phyloP scores from a whole-genome alignment of 2,113 vertebrate species.

The Acanthisitta chloris region DNA sequence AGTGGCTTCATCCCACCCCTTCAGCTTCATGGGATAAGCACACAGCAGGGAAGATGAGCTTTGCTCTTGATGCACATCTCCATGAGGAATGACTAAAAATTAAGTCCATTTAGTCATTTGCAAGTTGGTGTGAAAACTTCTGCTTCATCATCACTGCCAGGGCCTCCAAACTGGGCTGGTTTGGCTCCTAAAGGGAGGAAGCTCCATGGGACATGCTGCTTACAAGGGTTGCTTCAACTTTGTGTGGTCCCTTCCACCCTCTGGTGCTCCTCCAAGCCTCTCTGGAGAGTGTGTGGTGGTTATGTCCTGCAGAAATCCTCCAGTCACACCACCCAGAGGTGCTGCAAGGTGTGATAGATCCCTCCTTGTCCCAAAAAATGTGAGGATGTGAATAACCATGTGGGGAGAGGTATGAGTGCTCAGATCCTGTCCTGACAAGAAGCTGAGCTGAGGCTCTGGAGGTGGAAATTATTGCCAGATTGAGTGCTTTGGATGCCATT shows the following conservation, averaged over 20 bases:
- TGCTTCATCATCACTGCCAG: background rate
- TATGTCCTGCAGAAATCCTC: background rate
- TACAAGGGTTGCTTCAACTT: background rate
- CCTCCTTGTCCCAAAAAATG: fast-evolving
- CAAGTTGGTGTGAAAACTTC: background rate
- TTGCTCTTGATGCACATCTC: background rate
- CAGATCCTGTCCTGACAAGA: background rate
- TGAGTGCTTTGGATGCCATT: background rate
- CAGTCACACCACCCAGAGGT: background rate
- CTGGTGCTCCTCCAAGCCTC: background rate
- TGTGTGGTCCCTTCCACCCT: fast-evolving
- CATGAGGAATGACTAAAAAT: background rate
- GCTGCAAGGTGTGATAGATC: background rate
- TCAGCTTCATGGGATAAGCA: background rate
- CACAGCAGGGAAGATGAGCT: background rate
- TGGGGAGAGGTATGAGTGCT: background rate
- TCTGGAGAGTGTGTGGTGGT: fast-evolving
- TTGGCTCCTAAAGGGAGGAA: background rate
- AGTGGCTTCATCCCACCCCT: background rate
- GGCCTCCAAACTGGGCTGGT: background rate
- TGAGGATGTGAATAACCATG: background rate
- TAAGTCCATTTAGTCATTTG: background rate
- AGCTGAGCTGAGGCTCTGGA: background rate
- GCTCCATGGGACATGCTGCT: background rate
- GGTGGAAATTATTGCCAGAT: background rate